Evolutionary conservation across 2,888 invertebrate species (phyloP), one percentile per base, ranked within the genome.

Genomic region (Esperia sulphurella): DNA sequence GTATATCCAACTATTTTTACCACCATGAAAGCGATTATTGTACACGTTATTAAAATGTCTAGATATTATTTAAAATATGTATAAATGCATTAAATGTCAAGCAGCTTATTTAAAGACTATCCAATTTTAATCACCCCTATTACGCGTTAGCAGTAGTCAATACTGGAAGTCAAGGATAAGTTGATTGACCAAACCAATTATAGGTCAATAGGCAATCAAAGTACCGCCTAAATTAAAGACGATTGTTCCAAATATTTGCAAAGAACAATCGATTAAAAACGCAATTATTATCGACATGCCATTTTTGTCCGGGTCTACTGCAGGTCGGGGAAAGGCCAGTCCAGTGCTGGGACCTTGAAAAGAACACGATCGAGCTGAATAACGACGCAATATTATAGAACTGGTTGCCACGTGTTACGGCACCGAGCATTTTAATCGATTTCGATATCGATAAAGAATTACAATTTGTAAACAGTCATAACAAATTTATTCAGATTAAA

Each of bases 281-380:
- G 12, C 8, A n/a, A 12, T 37, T 7, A 37, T 1, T 29, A 41
- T 41, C 41, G 41, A 41, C 29, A 30, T 39, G 6, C 8, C 7
- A 14, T 31, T 28, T 45, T 30, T 14, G 9, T n/a, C 10, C 39
- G 14, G 8, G 13, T 8, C 50, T 52, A 48, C 43, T 51, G 51
- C 47, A 59, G 53, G 53, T 53, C 41, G 48, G 63, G 55, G 70
- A 78, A 75, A 76, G 73, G 72, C 65, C 57, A 50, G 53, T 55
- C 58, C 65, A 68, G 54, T 62, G 55, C 62, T 35, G 64, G 51
- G 64, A 68, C 79, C 79, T 79, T 80, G 78, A 76, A 76, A 71
- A 61, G 43, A 52, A 63, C 55, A 61, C 60, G 66, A 66, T 58
- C 65, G 61, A 61, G 61, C 65, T 66, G 61, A 65, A 21, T 21